Evolutionary conservation across 2,113 vertebrate genomes (phyloP).

Genomic region (Drymodes brunneopygia): DNA sequence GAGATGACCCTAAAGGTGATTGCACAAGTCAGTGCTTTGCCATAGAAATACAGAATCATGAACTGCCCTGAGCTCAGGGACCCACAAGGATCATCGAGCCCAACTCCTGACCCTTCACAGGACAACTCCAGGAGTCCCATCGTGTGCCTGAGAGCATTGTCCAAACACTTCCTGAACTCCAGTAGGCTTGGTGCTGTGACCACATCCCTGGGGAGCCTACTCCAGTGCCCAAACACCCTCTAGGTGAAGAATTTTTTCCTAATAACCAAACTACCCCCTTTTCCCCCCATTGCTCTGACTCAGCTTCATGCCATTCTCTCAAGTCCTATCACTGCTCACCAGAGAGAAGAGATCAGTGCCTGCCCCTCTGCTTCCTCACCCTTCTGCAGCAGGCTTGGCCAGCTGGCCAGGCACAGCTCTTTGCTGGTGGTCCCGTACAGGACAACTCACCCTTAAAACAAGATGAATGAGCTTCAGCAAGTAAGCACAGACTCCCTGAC

Average conservation of each 20-base stretch:
- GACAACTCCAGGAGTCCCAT: background rate
- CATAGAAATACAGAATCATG: background rate
- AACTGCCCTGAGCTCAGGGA: background rate
- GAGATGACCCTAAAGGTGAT: background rate
- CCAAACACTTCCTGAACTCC: background rate
- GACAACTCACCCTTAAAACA: background rate
- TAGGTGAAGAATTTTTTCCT: background rate
- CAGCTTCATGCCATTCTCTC: background rate
- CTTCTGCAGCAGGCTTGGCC: background rate
- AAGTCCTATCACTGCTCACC: background rate
- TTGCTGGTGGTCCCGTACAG: background rate
- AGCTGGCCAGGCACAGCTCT: accelerated
- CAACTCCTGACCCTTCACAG: background rate
- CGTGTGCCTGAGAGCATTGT: background rate
- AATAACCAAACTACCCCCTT: background rate
- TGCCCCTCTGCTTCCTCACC: background rate
- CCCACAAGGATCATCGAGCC: background rate
- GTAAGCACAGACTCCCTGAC: background rate
- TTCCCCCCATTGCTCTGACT: accelerated
- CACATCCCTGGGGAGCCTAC: background rate
- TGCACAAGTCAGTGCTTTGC: background rate
- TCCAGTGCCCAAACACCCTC: background rate
- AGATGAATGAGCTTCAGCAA: background rate
- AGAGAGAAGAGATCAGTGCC: background rate
- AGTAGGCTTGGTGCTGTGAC: background rate